Base-by-base conservation (phyloP, 1,140 invertebrate genomes). In the Leptoteleia sp. region DNA sequence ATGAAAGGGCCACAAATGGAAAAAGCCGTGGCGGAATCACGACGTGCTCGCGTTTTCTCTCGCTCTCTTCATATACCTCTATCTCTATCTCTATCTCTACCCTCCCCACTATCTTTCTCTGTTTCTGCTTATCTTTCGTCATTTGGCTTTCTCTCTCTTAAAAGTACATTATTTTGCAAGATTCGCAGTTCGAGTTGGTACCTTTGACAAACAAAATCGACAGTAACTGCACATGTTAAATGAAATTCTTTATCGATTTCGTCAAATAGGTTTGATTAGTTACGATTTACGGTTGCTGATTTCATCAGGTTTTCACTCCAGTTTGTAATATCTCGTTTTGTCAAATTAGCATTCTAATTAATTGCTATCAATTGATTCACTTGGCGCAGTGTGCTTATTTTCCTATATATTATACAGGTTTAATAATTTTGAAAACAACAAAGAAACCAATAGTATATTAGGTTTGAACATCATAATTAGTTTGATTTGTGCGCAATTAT, bases 1-100 rank as follows among this genome's bases (percentile, higher is more conserved):
- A 76, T 76, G 64, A 76, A 76, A 76, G 55, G 47, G 50, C 33
- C 29, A 13, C 70, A 76, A 76, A 76, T 70, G 55, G 64, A 76
- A 64, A 76, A 67, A 70, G 57, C 59, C 40, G 25, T 22, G 15
- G n/a, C 27, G 29, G 43, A 65, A 65, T 75, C 50, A 59, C 35
- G 61, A 35, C 37, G 54, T 16, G 42, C 31, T 17, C n/a, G 15
- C 42, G 9, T 31, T 5, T 1, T 22, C 11, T 35, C 37, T 33
- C 7, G 22, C 27, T 43, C 35, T 45, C 27, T 54, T 25, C 11
- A 4, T 47, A 13, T 55, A 6, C 13, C 4, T 27, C 5, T 35
- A 25, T 35, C 11, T 13, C n/a, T 35, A 27, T 33, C 27, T 43
- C 35, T 45, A 13, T 54, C 17, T 35, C 17, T 43, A 11, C 7